phyloP scores from a whole-genome alignment of 2,113 vertebrate species.

The Bubo scandiacus region DNA sequence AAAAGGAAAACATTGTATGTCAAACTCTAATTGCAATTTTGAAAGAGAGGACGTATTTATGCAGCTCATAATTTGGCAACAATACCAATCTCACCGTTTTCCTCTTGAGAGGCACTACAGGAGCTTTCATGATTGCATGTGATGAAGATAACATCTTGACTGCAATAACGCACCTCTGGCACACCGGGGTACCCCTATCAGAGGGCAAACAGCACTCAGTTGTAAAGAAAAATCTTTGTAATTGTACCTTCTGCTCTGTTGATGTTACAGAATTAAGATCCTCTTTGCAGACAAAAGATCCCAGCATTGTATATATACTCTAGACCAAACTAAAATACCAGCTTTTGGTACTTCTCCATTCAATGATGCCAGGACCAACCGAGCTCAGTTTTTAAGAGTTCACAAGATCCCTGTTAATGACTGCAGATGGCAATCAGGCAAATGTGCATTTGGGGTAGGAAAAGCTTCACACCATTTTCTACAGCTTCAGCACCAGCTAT shows the following conservation, averaged over 20 bases:
- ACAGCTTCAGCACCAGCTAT: not conserved
- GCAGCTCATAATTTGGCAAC: not conserved
- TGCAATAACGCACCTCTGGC: not conserved
- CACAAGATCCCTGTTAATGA: not conserved
- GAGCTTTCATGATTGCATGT: not conserved
- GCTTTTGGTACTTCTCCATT: not conserved
- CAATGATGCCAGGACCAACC: not conserved
- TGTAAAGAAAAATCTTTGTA: not conserved
- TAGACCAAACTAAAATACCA: not conserved
- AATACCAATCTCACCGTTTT: not conserved
- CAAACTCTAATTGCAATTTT: not conserved
- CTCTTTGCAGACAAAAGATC: not conserved
- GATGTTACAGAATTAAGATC: not conserved
- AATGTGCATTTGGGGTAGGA: not conserved
- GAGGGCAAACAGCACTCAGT: not conserved
- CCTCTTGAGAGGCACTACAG: not conserved
- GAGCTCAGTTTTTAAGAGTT: not conserved
- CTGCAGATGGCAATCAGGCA: not conserved
- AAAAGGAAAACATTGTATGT: not conserved
- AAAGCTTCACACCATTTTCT: not conserved
- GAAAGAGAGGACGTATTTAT: not conserved
- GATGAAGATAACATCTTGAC: not conserved
- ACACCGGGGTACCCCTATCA: not conserved
- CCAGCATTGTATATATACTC: accelerated
- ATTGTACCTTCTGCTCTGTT: not conserved